Evolutionary conservation across 2,113 vertebrate species (phyloP), one percentile per base, ranked within the genome.

Genomic region (Pelecanoides urinatrix): DNA sequence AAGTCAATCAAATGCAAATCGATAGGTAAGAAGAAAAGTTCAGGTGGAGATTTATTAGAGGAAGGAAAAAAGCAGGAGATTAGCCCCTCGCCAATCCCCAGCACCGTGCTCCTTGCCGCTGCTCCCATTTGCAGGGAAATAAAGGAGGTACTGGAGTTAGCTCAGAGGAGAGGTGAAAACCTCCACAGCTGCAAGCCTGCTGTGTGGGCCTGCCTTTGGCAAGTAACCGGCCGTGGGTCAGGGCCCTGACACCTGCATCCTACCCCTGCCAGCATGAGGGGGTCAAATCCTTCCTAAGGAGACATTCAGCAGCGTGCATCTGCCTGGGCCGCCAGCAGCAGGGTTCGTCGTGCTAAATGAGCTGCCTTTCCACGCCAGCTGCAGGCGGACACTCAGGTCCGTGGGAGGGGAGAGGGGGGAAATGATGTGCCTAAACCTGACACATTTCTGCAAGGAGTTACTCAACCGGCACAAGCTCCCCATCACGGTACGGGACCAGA

Each of bases 221-320:
- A 90, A 70, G 75, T 44, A 47, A 32, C 9, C 1, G 7, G 5
- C 40, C 0, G 2, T 4, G 18, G 49, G 53, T 66, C 63, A 63
- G 72, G 29, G 12, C 38, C 32, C 45, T 27, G 21, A 16, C 45
- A 59, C n/a, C 45, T 73, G 38, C 55, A 73, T 30, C 40, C 34
- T 58, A 27, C 5, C 10, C 44, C 36, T 20, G 15, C 34, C 25
- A 6, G 27, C 0, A 0, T 23, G 16, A 5, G 6, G 36, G 47
- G 14, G 30, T 44, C 22, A 42, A 38, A 11, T 42, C 44, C 68
- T 56, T 82, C 52, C 83, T 34, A 45, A 67, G 59, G 62, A 77
- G 53, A 18, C 16, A 19, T 44, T 34, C 30, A 74, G 36, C 42
- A 42, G 36, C 0, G 2, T 38, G 52, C 0, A 1, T 17, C 53